These are phyloP conservation scores for Cephonodes hylas DNA, from an alignment of 2,888 invertebrate species.

Conservation along the genomic window DNA sequence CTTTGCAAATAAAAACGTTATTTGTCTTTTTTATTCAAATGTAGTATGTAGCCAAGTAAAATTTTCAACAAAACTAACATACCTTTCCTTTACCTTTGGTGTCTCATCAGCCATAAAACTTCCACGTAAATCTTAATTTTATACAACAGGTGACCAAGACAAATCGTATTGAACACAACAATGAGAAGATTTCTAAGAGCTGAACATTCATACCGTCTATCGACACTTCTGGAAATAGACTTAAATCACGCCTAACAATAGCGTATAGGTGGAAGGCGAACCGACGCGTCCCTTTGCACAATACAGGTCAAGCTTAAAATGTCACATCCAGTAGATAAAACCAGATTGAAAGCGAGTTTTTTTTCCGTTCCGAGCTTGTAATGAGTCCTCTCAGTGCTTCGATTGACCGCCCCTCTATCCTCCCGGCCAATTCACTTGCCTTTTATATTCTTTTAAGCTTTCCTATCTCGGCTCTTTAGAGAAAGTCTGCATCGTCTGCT, in stretches of 20 bases:
- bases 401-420: constrained; percentile 69
- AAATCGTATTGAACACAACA: not conserved
- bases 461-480: constrained; percentile 37
- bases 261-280: not conserved
- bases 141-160: not conserved
- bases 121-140: not conserved
- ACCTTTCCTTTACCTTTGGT: too few species aligned
- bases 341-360: constrained; percentile 35
- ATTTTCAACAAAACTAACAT: too few species aligned
- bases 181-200: not conserved
- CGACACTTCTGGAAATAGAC: constrained; percentile 5
- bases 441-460: constrained; percentile 65
- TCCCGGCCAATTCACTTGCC: constrained; percentile 61
- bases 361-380: constrained; percentile 49
- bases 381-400: constrained; percentile 72
- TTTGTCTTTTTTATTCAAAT: too few species aligned
- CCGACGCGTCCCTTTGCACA: constrained; percentile 19
- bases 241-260: constrained; percentile 8
- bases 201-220: constrained; percentile 3
- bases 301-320: constrained; percentile 31
- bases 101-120: not conserved
- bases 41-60: too few species aligned
- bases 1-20: too few species aligned
- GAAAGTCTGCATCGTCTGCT: constrained; percentile 37
- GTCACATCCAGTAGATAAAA: constrained; percentile 32